Base-by-base conservation (phyloP, 2,797 vertebrate genomes). In the Pipistrellus kuhlii region DNA sequence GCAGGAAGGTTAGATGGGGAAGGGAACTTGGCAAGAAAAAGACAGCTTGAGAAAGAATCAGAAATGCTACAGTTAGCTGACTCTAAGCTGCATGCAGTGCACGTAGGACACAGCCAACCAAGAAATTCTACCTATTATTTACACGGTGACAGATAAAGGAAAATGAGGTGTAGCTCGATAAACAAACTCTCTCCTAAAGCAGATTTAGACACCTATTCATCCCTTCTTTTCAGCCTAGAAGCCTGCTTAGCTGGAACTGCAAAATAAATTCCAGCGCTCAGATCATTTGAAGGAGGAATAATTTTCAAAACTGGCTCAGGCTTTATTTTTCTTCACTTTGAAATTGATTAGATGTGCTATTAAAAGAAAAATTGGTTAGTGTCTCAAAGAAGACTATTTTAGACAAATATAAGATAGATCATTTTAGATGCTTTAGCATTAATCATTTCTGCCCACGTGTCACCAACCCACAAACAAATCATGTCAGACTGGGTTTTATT, bases 271-370 rank as follows among this genome's bases (percentile, higher is more conserved):
- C 68, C 94, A 96, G n/a, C 51, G 94, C 69, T 96, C 72, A 15
- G 93, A 97, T 95, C 20, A 93, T 51, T 97, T 94, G 88, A 94
- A 95, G 83, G 75, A 94, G 94, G 46, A 97, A 80, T 84, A 90
- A 95, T 35, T 20, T 85, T 95, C 88, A 90, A 77, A 46, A 17
- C 68, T 23, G 89, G 55, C 59, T 94, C 41, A 41, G 85, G 85
- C 46, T 97, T 96, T 95, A 88, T 93, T 97, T 97, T 82, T 82
- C 85, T 90, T 95, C 86, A 51, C 68, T 96, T 92, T 96, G 91
- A 97, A 96, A 98, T 91, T 93, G 97, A 95, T 97, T 95, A 96
- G 91, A 95, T n/a, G 17, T 90, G 87, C 89, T 89, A 88, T 71
- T 94, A 68, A 95, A 95, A 85, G 91, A 95, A 96, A 95, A 91